Evolutionary conservation across 2,797 vertebrate species (phyloP).

Genomic region (Onychomys arenicola): DNA sequence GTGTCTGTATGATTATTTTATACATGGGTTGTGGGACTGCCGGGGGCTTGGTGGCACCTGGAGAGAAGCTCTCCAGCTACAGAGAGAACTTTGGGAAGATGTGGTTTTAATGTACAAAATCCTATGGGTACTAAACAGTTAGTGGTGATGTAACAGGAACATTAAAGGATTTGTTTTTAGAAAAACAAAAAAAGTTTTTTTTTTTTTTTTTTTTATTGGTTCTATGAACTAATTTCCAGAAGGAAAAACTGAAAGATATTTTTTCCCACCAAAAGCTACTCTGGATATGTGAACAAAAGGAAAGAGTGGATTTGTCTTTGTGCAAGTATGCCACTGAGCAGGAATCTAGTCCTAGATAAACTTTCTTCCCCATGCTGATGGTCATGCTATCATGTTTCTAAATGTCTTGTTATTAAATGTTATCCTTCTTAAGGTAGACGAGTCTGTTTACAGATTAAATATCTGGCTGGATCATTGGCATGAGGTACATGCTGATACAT

Average conservation of each 20-base stretch:
- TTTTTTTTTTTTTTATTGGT: not conserved
- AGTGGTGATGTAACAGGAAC: not conserved
- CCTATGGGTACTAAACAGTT: not conserved
- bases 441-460: not conserved
- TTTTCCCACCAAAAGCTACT: not conserved
- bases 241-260: constrained; percentile 28
- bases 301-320: not conserved
- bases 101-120: not conserved
- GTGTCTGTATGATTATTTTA: no score
- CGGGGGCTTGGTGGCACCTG: no score
- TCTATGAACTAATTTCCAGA: not conserved
- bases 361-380: not conserved
- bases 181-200: not conserved
- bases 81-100: not conserved
- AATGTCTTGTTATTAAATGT: not conserved
- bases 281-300: constrained; percentile 24
- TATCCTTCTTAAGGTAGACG: not conserved
- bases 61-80: no score
- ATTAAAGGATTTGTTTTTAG: not conserved
- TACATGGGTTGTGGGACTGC: no score
- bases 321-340: not conserved
- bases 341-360: not conserved
- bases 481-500: not conserved
- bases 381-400: not conserved
- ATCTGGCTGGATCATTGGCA: not conserved